These are phyloP conservation scores for Arctocebus calabarensis DNA, from an alignment of 2,797 vertebrate genomes.

Conservation along the genomic window DNA sequence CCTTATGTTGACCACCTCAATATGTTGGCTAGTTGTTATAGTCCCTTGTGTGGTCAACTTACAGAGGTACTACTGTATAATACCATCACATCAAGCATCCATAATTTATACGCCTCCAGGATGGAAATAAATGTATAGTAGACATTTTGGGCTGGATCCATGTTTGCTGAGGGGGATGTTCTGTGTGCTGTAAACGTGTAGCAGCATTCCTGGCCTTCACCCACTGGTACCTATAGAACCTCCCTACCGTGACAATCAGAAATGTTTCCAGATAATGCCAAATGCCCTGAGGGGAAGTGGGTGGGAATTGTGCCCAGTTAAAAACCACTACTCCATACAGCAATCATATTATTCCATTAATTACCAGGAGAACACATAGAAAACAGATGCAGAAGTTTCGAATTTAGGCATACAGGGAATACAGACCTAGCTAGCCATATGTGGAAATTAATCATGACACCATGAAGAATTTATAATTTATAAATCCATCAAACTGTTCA, in stretches of 20 bases:
- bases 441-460: neutral
- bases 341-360: neutral
- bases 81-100: neutral
- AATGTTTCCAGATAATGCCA: slow-evolving; percentile 15
- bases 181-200: neutral
- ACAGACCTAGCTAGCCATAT: neutral
- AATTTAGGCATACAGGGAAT: neutral
- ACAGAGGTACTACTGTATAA: too few species aligned
- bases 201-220: neutral
- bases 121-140: neutral
- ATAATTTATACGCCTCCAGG: neutral
- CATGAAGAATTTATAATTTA: neutral
- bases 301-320: neutral
- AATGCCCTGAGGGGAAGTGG: neutral
- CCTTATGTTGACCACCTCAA: too few species aligned
- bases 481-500: slow-evolving; percentile 22
- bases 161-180: neutral
- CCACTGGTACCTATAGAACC: neutral
- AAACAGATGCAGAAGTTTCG: neutral
- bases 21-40: too few species aligned
- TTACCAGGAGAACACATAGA: neutral
- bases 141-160: neutral
- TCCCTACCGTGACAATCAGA: neutral
- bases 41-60: too few species aligned
- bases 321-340: neutral